phyloP scores from a whole-genome alignment of 2,888 invertebrate species.

The Mesodorylaimus sp. region DNA sequence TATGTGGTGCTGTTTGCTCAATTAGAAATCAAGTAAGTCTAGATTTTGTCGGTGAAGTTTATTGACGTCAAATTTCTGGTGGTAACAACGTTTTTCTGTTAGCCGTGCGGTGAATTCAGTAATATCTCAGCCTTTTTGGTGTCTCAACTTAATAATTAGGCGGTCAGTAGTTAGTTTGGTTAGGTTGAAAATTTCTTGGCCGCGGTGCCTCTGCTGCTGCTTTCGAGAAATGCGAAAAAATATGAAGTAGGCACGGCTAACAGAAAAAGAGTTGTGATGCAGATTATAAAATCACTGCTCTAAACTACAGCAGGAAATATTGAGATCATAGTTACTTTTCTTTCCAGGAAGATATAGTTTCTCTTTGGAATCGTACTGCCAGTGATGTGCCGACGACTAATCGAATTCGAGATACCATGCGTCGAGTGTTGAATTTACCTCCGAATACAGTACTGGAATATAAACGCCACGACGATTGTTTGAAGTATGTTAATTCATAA shows the following conservation, averaged over 20 bases:
- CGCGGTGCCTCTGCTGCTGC: too few species aligned
- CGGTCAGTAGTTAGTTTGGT: too few species aligned
- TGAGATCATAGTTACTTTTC: constrained; percentile 8
- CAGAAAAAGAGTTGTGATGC: too few species aligned
- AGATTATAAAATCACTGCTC: too few species aligned
- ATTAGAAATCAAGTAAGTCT: constrained; percentile 62
- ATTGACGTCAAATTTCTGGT: background rate
- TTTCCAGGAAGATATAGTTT: constrained; percentile 71
- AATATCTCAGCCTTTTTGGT: too few species aligned
- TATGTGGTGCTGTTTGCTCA: constrained; percentile 90
- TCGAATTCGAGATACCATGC: constrained; percentile 79
- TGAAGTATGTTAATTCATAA: constrained; percentile 46
- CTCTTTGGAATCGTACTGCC: constrained; percentile 90
- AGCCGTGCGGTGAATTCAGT: too few species aligned
- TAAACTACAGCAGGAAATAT: background rate
- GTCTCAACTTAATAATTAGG: too few species aligned
- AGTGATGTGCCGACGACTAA: constrained; percentile 67
- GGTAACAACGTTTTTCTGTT: too few species aligned
- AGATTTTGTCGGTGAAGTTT: background rate
- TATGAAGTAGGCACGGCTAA: too few species aligned
- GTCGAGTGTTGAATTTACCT: constrained; percentile 82
- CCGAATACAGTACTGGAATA: constrained; percentile 82
- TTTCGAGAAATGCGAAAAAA: too few species aligned
- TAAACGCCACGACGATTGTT: constrained; percentile 45
- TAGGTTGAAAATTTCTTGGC: too few species aligned